A percentile compares a stretch with the other conserved stretches of the same genome.
phyloP scores from a whole-genome alignment of 2,113 vertebrate genomes.

The Eupsittula cactorum region DNA sequence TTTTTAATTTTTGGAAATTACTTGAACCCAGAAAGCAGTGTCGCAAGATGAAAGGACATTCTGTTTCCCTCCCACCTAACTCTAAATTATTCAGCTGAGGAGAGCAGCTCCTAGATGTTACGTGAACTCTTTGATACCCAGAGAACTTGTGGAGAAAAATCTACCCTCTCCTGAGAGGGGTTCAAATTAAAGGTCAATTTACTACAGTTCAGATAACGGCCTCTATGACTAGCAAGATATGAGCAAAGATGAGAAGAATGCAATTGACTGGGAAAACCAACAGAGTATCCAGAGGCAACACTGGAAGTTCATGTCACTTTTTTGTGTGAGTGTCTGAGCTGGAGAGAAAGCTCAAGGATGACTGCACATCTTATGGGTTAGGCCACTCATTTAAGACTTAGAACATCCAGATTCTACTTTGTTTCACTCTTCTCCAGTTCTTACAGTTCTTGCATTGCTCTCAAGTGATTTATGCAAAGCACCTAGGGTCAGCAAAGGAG shows the following conservation, averaged over 20 bases:
- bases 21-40: background rate
- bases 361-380: background rate
- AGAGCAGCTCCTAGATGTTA: background rate
- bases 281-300: background rate
- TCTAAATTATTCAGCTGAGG: background rate
- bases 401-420: background rate
- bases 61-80: background rate
- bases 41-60: background rate
- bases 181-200: background rate
- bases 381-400: background rate
- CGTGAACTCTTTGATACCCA: background rate
- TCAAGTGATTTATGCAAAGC: background rate
- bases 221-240: background rate
- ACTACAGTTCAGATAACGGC: background rate
- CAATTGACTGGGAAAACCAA: background rate
- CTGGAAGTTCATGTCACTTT: background rate
- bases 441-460: background rate
- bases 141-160: background rate
- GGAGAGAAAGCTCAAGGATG: background rate
- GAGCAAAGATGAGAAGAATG: background rate
- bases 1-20: background rate
- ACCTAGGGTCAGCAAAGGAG: background rate
- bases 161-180: background rate
- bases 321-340: background rate
- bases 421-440: background rate